Percentiles rank a stretch among this genome's conserved stretches.
These are phyloP conservation scores for Drosophila saltans DNA, from an alignment of 1,140 invertebrate genomes.

Conservation along the genomic window DNA sequence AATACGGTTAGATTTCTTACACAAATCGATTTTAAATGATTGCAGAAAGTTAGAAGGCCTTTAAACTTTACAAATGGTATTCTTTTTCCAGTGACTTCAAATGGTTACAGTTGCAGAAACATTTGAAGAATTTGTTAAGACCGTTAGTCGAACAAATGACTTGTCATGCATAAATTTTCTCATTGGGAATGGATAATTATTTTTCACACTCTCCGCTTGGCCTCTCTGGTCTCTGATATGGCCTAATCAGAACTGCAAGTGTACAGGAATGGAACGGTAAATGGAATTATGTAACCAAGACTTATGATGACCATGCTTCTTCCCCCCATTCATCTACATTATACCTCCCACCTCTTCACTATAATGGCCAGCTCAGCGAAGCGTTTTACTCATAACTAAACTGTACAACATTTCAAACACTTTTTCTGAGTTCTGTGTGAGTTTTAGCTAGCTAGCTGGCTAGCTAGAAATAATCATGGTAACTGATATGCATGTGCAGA, in stretches of 20 bases:
- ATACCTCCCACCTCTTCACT: neutral
- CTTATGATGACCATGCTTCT: constrained; percentile 15
- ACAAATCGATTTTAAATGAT: too few species aligned
- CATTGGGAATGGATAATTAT: constrained; percentile 14
- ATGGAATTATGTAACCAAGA: constrained; percentile 77
- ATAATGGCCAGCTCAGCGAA: constrained; percentile 52
- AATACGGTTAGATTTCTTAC: too few species aligned
- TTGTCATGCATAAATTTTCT: constrained; percentile 14
- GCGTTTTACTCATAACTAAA: constrained; percentile 72
- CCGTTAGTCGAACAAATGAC: constrained; percentile 10
- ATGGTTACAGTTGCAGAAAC: neutral
- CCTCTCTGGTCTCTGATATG: constrained; percentile 1
- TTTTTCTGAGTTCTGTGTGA: constrained; percentile 58
- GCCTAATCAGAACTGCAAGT: constrained; percentile 69
- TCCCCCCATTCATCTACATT: too few species aligned
- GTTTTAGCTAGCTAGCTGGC: constrained; percentile 42
- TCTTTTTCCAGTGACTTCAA: too few species aligned
- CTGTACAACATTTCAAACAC: constrained; percentile 78
- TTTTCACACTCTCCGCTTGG: constrained; percentile 1
- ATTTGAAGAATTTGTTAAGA: neutral
- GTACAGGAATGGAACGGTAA: constrained; percentile 56
- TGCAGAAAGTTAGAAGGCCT: too few species aligned
- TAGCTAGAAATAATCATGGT: constrained; percentile 53
- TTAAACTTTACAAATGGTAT: too few species aligned
- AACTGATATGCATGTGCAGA: constrained; percentile 77